Percentiles rank a stretch among this genome's conserved stretches.
phyloP scores from a whole-genome alignment of 2,113 vertebrate genomes.

The Rattus rattus region DNA sequence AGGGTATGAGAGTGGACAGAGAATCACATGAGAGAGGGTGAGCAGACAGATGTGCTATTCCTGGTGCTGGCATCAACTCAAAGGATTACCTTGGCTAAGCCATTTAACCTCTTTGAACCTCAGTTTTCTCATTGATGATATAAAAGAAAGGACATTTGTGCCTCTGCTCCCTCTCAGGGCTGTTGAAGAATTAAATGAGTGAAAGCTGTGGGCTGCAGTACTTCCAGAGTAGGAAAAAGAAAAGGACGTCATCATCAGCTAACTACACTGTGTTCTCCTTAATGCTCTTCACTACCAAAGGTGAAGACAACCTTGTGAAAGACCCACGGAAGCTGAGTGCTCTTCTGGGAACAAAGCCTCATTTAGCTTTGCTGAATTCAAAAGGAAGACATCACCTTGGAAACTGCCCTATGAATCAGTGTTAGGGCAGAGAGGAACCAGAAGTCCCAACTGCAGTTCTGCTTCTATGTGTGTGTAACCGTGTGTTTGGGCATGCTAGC shows the following conservation, averaged over 20 bases:
- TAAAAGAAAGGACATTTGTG: neutral
- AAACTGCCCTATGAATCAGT: neutral
- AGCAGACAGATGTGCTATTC: neutral
- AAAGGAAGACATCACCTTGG: neutral
- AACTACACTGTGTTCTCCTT: neutral
- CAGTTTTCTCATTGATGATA: constrained; percentile 69
- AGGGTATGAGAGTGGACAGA: neutral
- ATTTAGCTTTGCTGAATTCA: neutral
- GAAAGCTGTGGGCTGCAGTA: neutral
- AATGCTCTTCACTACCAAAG: constrained; percentile 13
- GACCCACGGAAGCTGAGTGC: neutral
- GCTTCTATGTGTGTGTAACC: neutral
- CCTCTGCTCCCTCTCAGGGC: neutral
- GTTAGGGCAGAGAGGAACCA: neutral
- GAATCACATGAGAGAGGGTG: neutral
- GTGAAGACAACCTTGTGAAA: constrained; percentile 37
- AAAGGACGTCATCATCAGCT: neutral
- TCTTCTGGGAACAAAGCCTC: constrained; percentile 40
- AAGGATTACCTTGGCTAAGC: neutral
- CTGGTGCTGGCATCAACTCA: neutral
- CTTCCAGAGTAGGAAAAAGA: neutral
- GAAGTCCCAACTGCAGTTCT: neutral
- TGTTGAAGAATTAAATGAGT: neutral
- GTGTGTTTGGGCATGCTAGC: neutral
- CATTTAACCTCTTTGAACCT: constrained; percentile 37